These are phyloP conservation scores for Holothuria glaberrima DNA, from an alignment of 35 echinoderm and acorn worm genomes.

Conservation along the genomic window DNA sequence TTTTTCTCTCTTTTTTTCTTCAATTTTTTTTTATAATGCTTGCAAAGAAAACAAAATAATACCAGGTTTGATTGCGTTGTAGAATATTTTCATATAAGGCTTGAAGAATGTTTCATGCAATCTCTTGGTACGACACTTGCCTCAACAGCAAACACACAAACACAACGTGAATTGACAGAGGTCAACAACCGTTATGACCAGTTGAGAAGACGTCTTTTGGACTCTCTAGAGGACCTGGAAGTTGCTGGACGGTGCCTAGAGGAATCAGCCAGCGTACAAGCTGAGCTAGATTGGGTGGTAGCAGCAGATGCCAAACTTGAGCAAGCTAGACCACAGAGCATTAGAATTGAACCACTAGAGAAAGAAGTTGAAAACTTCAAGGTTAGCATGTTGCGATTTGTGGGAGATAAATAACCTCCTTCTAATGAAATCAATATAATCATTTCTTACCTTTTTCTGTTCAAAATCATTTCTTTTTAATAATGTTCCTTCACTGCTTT, in stretches of 20 bases:
- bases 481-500: neutral
- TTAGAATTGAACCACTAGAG: slow-evolving; percentile 72
- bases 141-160: slow-evolving; percentile 60
- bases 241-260: slow-evolving; percentile 79
- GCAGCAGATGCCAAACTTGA: slow-evolving; percentile 76
- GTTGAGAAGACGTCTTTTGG: slow-evolving; percentile 61
- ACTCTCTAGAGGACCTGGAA: slow-evolving; percentile 80
- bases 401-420: too few relatives aligned
- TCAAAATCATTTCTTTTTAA: neutral
- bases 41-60: too few relatives aligned
- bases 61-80: neutral
- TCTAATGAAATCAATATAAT: too few relatives aligned
- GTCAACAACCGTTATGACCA: slow-evolving; percentile 84
- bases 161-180: slow-evolving; percentile 71
- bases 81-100: neutral
- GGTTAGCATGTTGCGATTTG: slow-evolving; percentile 44
- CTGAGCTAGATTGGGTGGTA: slow-evolving; percentile 70
- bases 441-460: too few relatives aligned
- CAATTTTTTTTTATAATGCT: too few relatives aligned
- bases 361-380: slow-evolving; percentile 80
- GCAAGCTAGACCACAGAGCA: slow-evolving; percentile 61
- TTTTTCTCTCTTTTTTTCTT: neutral
- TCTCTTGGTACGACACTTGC: neutral
- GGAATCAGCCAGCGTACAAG: slow-evolving; percentile 73
- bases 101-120: neutral